These are phyloP conservation scores for Bettongia penicillata DNA, from an alignment of 2,113 vertebrate genomes.

Conservation along the genomic window DNA sequence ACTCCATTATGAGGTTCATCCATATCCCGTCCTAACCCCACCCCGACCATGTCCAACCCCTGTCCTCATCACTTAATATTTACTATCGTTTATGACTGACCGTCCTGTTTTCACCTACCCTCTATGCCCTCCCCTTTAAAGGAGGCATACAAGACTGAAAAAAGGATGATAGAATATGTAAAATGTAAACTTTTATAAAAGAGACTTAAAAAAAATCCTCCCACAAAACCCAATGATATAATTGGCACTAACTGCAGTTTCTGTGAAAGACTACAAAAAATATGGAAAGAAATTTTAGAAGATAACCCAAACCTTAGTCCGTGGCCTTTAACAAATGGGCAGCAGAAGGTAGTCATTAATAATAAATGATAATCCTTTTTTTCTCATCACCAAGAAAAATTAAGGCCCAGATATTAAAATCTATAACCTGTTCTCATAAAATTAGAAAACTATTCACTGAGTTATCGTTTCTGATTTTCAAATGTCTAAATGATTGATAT, in stretches of 20 bases:
- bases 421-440: background rate
- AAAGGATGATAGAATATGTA: background rate
- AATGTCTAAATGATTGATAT: background rate
- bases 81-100: background rate
- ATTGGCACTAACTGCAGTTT: conserved; percentile 25
- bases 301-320: conserved; percentile 15
- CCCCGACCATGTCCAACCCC: background rate
- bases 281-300: conserved; percentile 50
- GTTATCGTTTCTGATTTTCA: background rate
- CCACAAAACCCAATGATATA: background rate
- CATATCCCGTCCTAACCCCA: background rate
- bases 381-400: conserved; percentile 8
- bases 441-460: background rate
- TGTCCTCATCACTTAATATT: conserved; percentile 5
- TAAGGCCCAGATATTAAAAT: conserved; percentile 8
- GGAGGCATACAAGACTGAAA: background rate
- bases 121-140: background rate
- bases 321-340: background rate
- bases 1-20: background rate
- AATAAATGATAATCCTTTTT: background rate
- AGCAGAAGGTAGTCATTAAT: background rate
- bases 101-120: background rate
- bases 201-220: background rate
- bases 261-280: conserved; percentile 57
- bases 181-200: background rate